Base-by-base conservation (phyloP, 2,888 invertebrate species). In the Trichacis sp. region DNA sequence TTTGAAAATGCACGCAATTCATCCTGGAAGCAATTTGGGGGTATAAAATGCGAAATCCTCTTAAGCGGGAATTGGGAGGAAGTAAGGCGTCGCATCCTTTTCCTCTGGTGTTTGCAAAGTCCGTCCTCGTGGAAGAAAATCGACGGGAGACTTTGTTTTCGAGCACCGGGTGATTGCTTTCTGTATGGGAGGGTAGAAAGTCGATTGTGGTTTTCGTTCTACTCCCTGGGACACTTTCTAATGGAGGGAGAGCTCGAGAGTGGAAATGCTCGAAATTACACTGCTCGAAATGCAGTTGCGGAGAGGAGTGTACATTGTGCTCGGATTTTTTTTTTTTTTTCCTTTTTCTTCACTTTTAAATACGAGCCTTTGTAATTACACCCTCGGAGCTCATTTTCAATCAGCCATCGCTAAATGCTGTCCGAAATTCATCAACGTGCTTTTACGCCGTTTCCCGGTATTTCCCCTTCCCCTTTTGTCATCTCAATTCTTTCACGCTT, bases 81-180 rank as follows among this genome's bases (percentile, higher is more conserved):
- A 46, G 15, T 43, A 40, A 58, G 38, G 50, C 17, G 17, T 17
- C 42, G 15, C n/a, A 4, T 12, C 24, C n/a, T n/a, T 42, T 42
- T 14, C 42, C 42, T 42, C 42, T 17, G 17, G 8, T 52, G 47
- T 52, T 40, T 59, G 52, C 48, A 12, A 17, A 57, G 50, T 57
- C 50, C 50, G 24, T 45, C 36, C 42, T 47, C 48, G 48, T n/a
- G 51, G 33, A 50, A 47, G 47, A 52, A 52, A 52, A 52, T 42
- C 20, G 52, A 52, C 52, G 18, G 52, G 59, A 42, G 38, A 59
- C 51, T 59, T 47, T 38, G 52, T 59, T 52, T 48, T 59, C 43
- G 46, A 59, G 48, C 47, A 24, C 20, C 38, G 59, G 52, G 18
- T 30, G 59, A 52, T 59, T 53, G 53, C 53, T 59, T 52, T 46